These are phyloP conservation scores for Pollachius pollachius DNA, from an alignment of 2,113 vertebrate species.

Conservation along the genomic window DNA sequence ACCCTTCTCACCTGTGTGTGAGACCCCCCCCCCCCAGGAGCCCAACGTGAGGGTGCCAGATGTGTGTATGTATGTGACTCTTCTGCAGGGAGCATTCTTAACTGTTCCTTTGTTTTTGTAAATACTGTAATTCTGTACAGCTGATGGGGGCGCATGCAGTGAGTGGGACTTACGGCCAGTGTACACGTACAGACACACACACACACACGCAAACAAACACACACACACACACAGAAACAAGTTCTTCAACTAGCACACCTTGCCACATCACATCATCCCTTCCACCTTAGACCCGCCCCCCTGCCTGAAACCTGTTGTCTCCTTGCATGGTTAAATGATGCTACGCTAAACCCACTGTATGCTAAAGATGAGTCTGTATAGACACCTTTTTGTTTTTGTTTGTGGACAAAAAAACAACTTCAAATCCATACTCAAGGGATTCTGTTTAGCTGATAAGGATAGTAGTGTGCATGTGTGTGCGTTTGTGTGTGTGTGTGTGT, in stretches of 20 bases:
- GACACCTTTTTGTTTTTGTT: slow-evolving; percentile 36
- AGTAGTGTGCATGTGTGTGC: not conserved
- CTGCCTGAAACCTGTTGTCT: slow-evolving; percentile 81
- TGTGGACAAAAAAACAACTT: slow-evolving; percentile 66
- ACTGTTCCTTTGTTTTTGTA: slow-evolving; percentile 66
- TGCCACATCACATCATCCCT: slow-evolving; percentile 75
- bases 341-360: slow-evolving; percentile 66
- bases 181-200: slow-evolving; percentile 28
- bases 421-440: slow-evolving; percentile 29
- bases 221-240: slow-evolving; percentile 35
- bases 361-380: slow-evolving; percentile 69
- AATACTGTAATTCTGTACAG: slow-evolving; percentile 84
- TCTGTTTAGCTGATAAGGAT: slow-evolving; percentile 36
- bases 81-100: slow-evolving; percentile 12
- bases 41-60: slow-evolving; percentile 48
- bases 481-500: slow-evolving; percentile 10
- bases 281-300: slow-evolving; percentile 73
- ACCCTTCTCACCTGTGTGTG: slow-evolving; percentile 8
- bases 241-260: slow-evolving; percentile 70
- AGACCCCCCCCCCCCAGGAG: not conserved
- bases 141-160: slow-evolving; percentile 69
- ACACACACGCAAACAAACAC: too few species aligned
- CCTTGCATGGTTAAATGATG: slow-evolving; percentile 84
- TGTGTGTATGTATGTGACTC: slow-evolving; percentile 42
- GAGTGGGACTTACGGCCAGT: slow-evolving; percentile 94